Evolutionary conservation across 2,797 vertebrate species (phyloP), one percentile per base, ranked within the genome.

Genomic region (Eremophila alpestris): DNA sequence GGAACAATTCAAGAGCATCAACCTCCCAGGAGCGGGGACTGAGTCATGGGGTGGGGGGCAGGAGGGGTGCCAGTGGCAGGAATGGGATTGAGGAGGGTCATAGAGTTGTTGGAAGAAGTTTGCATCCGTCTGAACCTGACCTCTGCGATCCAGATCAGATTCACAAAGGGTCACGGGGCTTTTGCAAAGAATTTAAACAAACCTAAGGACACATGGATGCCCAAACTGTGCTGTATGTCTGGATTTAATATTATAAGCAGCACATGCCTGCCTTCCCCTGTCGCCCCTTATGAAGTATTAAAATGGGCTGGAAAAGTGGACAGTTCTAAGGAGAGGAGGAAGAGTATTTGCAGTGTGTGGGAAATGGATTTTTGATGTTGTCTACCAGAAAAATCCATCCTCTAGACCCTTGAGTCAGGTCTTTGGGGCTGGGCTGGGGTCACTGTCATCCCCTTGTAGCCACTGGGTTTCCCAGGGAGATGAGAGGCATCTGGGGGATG

Each of bases 1-100:
- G 88, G 90, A 95, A 95, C 96, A 95, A 93, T 94, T 70, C 70
- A 77, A 69, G 26, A 65, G 79, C 88, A 38, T 51, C 65, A 81
- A 40, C 75, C 62, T 94, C 22, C 78, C 71, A 77, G 81, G 62
- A 20, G 1, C 9, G 8, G 88, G 62, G 58, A 38, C 59, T 92
- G 85, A 96, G 89, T 94, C 89, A 93, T 34, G 10, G 62, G 45
- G n/a, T 2, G 3, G 59, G 73, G 36, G 75, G 20, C 71, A 78
- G 46, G 71, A 83, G 30, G 51, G 68, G 27, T 73, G n/a, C 26
- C 43, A 76, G 48, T 3, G 3, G 11, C 4, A 14, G 23, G 59
- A 58, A 40, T 26, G 23, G 62, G 60, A 38, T 32, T 49, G 23
- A 36, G 34, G 21, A n/a, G 34, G 48, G 22, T 18, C 5, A 2